A percentile compares a stretch with the other conserved stretches of the same genome.
Evolutionary conservation across 2,113 vertebrate species (phyloP).

Genomic region (Oxyura jamaicensis): DNA sequence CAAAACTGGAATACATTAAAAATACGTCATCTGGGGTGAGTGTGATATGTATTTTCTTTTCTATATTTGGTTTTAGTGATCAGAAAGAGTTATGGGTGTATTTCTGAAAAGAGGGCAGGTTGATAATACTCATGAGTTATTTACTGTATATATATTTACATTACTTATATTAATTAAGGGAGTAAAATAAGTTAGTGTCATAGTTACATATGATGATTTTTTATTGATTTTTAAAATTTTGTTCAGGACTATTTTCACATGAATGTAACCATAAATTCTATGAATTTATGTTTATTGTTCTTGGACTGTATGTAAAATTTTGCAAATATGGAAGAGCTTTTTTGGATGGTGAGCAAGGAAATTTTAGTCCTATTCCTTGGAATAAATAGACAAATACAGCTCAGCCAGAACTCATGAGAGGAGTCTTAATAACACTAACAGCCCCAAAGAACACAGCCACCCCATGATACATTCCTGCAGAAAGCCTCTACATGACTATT

Average conservation of each 20-base stretch:
- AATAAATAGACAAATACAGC: not conserved
- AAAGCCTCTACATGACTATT: not conserved
- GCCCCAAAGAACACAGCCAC: not conserved
- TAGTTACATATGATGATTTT: not conserved
- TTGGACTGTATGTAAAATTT: not conserved
- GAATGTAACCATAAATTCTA: not conserved
- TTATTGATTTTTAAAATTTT: not conserved
- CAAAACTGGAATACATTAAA: not conserved
- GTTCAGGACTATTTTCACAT: not conserved
- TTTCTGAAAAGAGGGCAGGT: not conserved
- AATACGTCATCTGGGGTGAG: rapidly evolving
- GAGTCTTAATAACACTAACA: not conserved
- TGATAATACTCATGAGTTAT: not conserved
- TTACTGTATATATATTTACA: not conserved
- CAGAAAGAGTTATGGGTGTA: not conserved
- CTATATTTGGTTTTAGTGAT: not conserved
- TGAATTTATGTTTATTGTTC: not conserved
- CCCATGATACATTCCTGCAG: too few relatives aligned
- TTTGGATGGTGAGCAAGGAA: not conserved
- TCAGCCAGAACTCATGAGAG: not conserved
- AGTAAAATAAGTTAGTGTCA: not conserved
- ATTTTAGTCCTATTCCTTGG: not conserved
- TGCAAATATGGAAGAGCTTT: not conserved
- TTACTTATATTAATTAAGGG: not conserved
- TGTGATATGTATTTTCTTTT: not conserved